phyloP scores from a whole-genome alignment of 2,113 vertebrate genomes.

The Naja naja region DNA sequence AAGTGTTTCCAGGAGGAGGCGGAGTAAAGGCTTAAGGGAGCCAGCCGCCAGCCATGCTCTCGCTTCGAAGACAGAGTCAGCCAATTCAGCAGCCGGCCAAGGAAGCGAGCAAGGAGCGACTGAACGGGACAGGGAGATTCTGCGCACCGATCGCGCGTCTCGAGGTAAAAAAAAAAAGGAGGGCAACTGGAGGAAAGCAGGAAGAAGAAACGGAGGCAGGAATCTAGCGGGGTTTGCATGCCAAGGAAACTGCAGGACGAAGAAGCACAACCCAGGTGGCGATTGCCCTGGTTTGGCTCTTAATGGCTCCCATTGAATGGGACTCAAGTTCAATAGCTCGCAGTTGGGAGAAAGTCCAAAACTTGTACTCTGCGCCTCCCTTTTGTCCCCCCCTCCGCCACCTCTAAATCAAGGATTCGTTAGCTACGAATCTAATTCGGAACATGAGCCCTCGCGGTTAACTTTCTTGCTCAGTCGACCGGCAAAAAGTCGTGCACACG shows the following conservation, averaged over 20 bases:
- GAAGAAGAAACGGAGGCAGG: not conserved
- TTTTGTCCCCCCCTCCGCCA: not conserved
- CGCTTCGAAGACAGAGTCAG: not conserved
- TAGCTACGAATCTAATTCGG: not conserved
- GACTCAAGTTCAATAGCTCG: no score
- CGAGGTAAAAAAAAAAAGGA: not conserved
- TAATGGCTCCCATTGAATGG: not conserved
- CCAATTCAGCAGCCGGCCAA: not conserved
- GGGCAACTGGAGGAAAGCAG: not conserved
- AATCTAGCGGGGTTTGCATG: not conserved
- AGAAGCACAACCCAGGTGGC: not conserved
- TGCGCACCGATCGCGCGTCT: not conserved
- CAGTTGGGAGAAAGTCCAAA: not conserved
- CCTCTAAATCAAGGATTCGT: not conserved
- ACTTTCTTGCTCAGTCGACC: not conserved
- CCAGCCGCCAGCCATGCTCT: conserved; percentile 18
- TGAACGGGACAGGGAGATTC: not conserved
- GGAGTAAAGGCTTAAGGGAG: not conserved
- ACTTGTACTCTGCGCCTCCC: no score
- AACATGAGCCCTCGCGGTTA: not conserved
- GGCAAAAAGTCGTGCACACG: no score
- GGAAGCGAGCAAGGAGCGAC: not conserved
- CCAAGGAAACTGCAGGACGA: not conserved
- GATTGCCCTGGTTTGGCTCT: not conserved
- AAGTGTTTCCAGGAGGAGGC: conserved; percentile 29